Percentiles rank a stretch among this genome's conserved stretches.
These are phyloP conservation scores for Drosophila rellima DNA, from an alignment of 2,888 invertebrate genomes.

Conservation along the genomic window DNA sequence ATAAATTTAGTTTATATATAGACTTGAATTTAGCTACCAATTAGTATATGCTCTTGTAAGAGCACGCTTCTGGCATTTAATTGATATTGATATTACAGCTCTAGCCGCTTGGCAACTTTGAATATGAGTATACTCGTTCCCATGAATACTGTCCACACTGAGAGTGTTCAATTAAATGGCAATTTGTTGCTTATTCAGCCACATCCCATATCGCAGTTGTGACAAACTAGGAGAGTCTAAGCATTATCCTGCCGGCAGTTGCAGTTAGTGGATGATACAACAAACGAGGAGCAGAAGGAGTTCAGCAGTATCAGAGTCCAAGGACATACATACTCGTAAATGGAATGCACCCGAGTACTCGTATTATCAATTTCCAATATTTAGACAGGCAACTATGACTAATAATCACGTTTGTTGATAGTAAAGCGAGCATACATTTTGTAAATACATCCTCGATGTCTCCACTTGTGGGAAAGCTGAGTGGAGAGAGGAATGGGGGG, in stretches of 20 bases:
- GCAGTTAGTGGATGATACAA: constrained; percentile 40
- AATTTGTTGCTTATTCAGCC: constrained; percentile 54
- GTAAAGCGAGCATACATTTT: constrained; percentile 66
- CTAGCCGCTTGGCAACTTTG: constrained; percentile 8
- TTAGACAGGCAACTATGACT: constrained; percentile 69
- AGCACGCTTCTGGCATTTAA: not conserved
- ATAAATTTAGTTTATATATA: not conserved
- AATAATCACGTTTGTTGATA: constrained; percentile 73
- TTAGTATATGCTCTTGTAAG: not conserved
- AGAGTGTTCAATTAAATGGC: constrained; percentile 44
- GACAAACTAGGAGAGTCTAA: constrained; percentile 32
- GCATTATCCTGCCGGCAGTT: constrained; percentile 24
- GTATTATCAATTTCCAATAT: constrained; percentile 77
- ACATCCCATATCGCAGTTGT: constrained; percentile 6
- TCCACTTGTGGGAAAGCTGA: not conserved
- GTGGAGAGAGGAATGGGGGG: too few relatives aligned
- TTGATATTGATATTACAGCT: constrained; percentile 23
- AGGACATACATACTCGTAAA: constrained; percentile 7
- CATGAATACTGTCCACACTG: constrained; percentile 22
- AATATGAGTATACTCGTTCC: not conserved
- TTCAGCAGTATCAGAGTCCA: not conserved
- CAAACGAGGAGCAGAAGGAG: constrained; percentile 3
- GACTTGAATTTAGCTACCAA: not conserved
- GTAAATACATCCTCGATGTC: constrained; percentile 41
- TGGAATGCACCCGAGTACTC: constrained; percentile 9